phyloP scores from a whole-genome alignment of 2,797 vertebrate genomes.

The Gouania willdenowi region DNA sequence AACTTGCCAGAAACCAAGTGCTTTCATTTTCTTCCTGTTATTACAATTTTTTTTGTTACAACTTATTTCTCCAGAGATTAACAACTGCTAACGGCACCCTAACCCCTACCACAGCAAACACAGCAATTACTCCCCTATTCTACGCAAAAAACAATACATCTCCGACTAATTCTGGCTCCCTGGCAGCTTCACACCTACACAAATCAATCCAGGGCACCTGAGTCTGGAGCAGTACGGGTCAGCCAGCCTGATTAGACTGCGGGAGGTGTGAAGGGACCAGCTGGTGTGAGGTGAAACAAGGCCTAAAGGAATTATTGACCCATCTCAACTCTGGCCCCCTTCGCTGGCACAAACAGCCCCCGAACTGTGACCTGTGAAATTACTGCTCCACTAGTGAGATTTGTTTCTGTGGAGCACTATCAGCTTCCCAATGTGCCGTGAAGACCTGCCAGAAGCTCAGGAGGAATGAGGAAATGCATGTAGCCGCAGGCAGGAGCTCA shows the following conservation, averaged over 20 bases:
- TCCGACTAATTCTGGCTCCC: not conserved
- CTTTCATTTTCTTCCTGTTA: too few relatives aligned
- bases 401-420: constrained; percentile 70
- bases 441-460: constrained; percentile 54
- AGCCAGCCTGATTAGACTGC: constrained; percentile 56
- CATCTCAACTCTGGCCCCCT: constrained; percentile 60
- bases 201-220: constrained; percentile 56
- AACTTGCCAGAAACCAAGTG: too few relatives aligned
- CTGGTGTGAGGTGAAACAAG: constrained; percentile 58
- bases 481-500: constrained; percentile 1
- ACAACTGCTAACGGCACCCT: not conserved
- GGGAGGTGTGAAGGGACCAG: constrained; percentile 61
- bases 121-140: constrained; percentile 7
- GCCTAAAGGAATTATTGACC: constrained; percentile 74
- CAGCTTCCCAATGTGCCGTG: constrained; percentile 65
- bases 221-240: constrained; percentile 54
- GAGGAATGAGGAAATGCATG: constrained; percentile 8
- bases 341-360: constrained; percentile 40
- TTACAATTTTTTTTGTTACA: too few relatives aligned
- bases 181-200: constrained; percentile 29
- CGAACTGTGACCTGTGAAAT: constrained; percentile 78
- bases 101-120: constrained; percentile 1
- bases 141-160: constrained; percentile 6
- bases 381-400: constrained; percentile 60
- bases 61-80: too few relatives aligned